Conservation (phyloP, 2,888 invertebrate species). For the Noctuana brunneofusca region DNA sequence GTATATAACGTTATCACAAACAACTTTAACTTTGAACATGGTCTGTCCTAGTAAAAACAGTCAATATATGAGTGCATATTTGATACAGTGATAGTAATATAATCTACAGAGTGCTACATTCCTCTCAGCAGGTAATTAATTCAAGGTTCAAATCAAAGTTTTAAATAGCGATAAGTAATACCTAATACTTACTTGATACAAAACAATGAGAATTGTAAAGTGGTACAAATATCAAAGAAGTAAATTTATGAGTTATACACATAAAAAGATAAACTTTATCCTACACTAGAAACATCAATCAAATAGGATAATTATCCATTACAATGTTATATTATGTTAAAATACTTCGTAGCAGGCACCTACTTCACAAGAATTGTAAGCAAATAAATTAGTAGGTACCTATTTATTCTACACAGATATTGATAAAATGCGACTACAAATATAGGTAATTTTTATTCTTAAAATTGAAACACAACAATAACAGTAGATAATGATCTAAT, state of each 20-base stretch:
- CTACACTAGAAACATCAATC: too few species aligned
- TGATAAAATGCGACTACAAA: not conserved
- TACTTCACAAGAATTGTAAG: too few species aligned
- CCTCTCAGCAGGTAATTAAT: constrained; percentile 45
- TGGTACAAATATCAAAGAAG: too few species aligned
- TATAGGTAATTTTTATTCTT: not conserved
- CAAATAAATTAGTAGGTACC: too few species aligned
- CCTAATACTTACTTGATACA: too few species aligned
- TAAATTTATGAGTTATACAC: too few species aligned
- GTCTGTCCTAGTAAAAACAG: constrained; percentile 42
- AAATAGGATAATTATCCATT: too few species aligned
- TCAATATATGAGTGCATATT: constrained; percentile 42
- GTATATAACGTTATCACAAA: constrained; percentile 38
- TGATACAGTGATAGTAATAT: constrained; percentile 48
- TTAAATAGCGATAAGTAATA: not conserved
- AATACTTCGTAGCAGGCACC: too few species aligned
- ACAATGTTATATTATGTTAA: too few species aligned
- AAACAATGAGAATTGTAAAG: too few species aligned
- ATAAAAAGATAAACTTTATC: too few species aligned
- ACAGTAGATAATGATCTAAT: not conserved
- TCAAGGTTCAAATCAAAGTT: not conserved
- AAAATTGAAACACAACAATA: not conserved
- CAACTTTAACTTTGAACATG: constrained; percentile 33
- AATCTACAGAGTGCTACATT: constrained; percentile 68
- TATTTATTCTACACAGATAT: not conserved